Base-by-base conservation (phyloP, 2,888 invertebrate species). In the Myopa tessellatipennis region DNA sequence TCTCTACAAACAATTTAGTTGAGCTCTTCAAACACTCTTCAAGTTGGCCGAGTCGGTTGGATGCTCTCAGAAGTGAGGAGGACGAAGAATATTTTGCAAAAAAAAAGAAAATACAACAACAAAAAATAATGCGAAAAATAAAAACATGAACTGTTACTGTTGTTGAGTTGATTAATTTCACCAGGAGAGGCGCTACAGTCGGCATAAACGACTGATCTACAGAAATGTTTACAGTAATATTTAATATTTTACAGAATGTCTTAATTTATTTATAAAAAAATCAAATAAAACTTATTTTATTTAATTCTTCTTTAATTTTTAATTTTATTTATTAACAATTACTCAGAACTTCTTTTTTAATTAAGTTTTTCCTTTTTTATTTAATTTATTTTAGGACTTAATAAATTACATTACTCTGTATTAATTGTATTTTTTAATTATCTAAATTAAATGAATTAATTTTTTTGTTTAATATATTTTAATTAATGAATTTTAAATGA, bases 1-100 rank as follows among this genome's bases (percentile, higher is more conserved):
- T 84, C 83, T 87, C 85, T 82, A 83, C 84, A 84, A 87, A 84
- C 83, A 84, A 83, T 85, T 87, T 87, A 83, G 85, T 85, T 82
- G 85, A 87, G 83, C 84, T 83, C 69, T 78, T 67, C 67, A 76
- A 70, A 79, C 16, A 74, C 58, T 45, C 70, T 45, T 45, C 45
- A 45, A 45, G 45, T 1, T 55, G 40, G 76, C 75, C 55, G 5
- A 10, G 16, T 8, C 5, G 55, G 55, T 14, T 55, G 55, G 16
- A 55, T n/a, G 16, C 16, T 6, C 5, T 14, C 65, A 7, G 26
- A 34, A 14, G 38, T 61, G 12, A 12, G 65, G 18, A 67, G 5
- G 40, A 4, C 26, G 40, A n/a, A 50, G 40, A 68, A 52, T 40
- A 55, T 65, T 36, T 45, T 68, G 50, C 61, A 26, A 74, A 61